A percentile compares a stretch with the other conserved stretches of the same genome.
Evolutionary conservation across 1,140 invertebrate genomes (phyloP).

Genomic region (Pseudoatta argentina): DNA sequence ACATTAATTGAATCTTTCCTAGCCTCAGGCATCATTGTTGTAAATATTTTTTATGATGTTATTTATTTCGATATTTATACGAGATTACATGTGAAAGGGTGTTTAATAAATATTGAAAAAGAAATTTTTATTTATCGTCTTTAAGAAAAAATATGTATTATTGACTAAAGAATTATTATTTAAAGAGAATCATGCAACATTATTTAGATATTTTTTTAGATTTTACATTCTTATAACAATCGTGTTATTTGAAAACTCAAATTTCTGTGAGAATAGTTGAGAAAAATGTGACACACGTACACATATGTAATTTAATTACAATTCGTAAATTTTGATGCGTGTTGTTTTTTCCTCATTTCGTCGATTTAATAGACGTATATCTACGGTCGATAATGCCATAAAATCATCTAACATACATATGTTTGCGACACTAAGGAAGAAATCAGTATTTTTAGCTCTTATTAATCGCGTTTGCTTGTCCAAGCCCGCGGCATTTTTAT

Average conservation of each 20-base stretch:
- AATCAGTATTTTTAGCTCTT: constrained; percentile 65
- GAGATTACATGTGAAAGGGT: background rate
- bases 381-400: background rate
- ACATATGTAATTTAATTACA: constrained; percentile 30
- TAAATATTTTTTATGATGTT: background rate
- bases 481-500: constrained; percentile 24
- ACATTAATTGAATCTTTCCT: background rate
- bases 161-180: background rate
- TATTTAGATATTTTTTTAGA: background rate
- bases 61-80: background rate
- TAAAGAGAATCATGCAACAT: background rate
- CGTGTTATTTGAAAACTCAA: background rate
- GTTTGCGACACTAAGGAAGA: constrained; percentile 29
- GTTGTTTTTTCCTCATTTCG: background rate
- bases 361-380: background rate
- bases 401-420: constrained; percentile 11
- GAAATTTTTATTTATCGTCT: background rate
- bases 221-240: background rate
- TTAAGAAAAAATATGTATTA: constrained; percentile 8
- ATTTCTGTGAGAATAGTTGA: background rate
- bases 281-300: background rate
- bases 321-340: background rate
- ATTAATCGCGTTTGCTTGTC: constrained; percentile 32
- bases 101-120: background rate
- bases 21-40: background rate